Conservation (phyloP, 2,888 invertebrate species). For the Synanthedon tipuliformis region DNA sequence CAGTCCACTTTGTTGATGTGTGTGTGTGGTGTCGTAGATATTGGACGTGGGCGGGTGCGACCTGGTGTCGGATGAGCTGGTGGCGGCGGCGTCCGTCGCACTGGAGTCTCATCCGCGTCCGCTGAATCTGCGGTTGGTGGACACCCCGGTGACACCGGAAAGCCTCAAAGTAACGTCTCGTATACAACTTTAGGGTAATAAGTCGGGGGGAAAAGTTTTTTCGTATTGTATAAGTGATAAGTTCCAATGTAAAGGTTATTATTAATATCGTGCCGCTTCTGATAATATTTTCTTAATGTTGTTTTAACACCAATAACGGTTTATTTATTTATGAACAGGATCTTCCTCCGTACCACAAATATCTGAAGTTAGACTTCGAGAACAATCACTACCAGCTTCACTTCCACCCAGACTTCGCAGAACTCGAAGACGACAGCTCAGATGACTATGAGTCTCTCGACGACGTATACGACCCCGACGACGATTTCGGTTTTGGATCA, state of each 20-base stretch:
- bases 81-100: conserved; percentile 25
- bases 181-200: no score
- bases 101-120: conserved; percentile 25
- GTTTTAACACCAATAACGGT: no score
- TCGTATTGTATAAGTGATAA: no score
- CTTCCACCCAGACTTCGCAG: conserved; percentile 48
- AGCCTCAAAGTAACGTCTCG: neutral
- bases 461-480: conserved; percentile 40
- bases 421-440: conserved; percentile 37
- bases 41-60: conserved; percentile 52
- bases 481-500: conserved; percentile 28
- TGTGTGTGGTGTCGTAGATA: conserved; percentile 20
- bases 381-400: conserved; percentile 48
- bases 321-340: conserved; percentile 12
- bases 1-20: neutral
- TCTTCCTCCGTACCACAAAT: conserved; percentile 23
- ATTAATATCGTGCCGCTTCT: no score
- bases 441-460: conserved; percentile 37
- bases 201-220: no score
- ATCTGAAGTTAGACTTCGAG: conserved; percentile 29
- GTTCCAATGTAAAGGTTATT: no score
- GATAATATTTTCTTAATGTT: neutral
- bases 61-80: conserved; percentile 34
- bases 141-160: conserved; percentile 23
- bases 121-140: conserved; percentile 33